These are phyloP conservation scores for Hydrozoanthus gracilis DNA, from an alignment of 92 coral and sea anemone species.

Conservation along the genomic window DNA sequence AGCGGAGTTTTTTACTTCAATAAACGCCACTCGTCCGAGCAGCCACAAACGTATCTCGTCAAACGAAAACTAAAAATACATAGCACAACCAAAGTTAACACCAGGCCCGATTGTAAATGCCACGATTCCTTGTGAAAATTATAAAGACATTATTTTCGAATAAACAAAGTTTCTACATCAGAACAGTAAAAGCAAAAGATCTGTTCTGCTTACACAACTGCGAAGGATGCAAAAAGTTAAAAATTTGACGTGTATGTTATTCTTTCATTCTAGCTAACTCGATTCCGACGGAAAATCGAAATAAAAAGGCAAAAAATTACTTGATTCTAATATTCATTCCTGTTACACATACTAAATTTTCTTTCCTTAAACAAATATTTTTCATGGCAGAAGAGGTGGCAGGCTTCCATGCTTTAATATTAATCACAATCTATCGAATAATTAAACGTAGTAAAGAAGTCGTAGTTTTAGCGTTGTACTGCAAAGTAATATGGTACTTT, in stretches of 20 bases:
- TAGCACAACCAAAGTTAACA: slow-evolving; percentile 3
- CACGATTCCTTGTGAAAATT: slow-evolving; percentile 26
- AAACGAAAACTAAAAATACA: not conserved
- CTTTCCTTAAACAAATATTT: slow-evolving; percentile 71
- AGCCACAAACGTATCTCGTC: not conserved
- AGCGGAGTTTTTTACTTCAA: not conserved
- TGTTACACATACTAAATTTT: slow-evolving; percentile 34
- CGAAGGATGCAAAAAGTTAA: not conserved
- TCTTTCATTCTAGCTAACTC: not conserved
- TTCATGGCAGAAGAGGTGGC: slow-evolving; percentile 71
- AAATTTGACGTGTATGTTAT: not conserved
- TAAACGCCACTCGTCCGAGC: not conserved
- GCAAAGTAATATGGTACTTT: slow-evolving; percentile 21
- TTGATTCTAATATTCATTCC: slow-evolving; percentile 9
- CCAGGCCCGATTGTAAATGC: not conserved
- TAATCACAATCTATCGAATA: slow-evolving; percentile 73
- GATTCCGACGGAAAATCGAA: not conserved
- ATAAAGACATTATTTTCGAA: slow-evolving; percentile 29
- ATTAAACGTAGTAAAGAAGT: slow-evolving; percentile 62
- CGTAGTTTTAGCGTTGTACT: slow-evolving; percentile 47
- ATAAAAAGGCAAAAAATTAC: not conserved
- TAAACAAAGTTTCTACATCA: not conserved
- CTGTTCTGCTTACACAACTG: slow-evolving; percentile 5
- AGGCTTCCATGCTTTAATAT: slow-evolving; percentile 80
- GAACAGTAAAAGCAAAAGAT: slow-evolving; percentile 46